A percentile compares a stretch with the other conserved stretches of the same genome.
Conservation (phyloP, 2,113 vertebrate genomes). For the Neofelis nebulosa region DNA sequence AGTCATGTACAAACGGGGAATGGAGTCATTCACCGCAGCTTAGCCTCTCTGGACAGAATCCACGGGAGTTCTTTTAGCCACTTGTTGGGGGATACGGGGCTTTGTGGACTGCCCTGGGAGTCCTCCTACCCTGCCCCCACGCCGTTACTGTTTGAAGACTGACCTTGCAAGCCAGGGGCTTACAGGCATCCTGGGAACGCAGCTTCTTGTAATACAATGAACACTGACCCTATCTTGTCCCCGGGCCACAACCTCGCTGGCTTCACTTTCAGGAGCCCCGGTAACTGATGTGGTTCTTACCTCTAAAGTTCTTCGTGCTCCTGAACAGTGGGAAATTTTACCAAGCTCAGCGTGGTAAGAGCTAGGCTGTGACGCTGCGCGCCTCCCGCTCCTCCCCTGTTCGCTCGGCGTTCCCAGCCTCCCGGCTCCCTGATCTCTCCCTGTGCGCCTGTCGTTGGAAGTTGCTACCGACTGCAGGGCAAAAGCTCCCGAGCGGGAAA, state of each 20-base stretch:
- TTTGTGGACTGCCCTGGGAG: background rate
- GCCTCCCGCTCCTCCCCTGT: background rate
- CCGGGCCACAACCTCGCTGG: background rate
- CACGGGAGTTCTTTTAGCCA: background rate
- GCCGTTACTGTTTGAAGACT: background rate
- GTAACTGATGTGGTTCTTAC: background rate
- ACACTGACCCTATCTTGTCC: background rate
- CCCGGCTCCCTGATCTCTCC: background rate
- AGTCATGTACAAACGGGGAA: background rate
- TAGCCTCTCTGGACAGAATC: background rate
- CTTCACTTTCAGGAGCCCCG: background rate
- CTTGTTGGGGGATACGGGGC: too few species aligned
- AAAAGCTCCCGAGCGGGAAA: background rate
- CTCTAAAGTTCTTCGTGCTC: background rate
- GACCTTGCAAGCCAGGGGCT: background rate
- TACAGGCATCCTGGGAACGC: background rate
- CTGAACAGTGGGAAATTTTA: background rate
- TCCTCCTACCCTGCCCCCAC: background rate
- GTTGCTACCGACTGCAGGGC: background rate
- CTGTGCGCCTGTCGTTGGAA: background rate
- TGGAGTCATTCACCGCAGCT: background rate
- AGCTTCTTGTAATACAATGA: background rate
- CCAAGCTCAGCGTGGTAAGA: background rate
- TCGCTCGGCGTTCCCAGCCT: fast-evolving
- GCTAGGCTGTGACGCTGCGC: background rate